phyloP scores from a whole-genome alignment of 2,113 vertebrate species.

The Podocnemis expansa region DNA sequence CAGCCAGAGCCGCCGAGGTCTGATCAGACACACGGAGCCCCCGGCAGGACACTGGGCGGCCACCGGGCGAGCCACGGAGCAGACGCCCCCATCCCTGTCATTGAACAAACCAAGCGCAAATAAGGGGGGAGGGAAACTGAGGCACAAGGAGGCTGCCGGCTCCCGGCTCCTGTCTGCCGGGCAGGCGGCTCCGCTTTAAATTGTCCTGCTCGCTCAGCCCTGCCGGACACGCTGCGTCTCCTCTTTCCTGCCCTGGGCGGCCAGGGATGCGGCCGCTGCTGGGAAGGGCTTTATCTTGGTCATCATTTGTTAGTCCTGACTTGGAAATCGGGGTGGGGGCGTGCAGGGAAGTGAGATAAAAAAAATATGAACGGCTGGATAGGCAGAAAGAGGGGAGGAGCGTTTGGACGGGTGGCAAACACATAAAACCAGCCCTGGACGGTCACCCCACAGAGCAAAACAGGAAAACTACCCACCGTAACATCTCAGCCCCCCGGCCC shows the following conservation, averaged over 20 bases:
- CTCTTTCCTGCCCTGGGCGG: too few relatives aligned
- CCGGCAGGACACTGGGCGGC: not conserved
- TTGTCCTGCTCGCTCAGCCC: not conserved
- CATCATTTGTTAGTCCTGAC: not conserved
- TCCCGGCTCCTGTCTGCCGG: not conserved
- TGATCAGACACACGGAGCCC: not conserved
- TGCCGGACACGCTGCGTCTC: not conserved
- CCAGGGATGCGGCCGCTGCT: not conserved
- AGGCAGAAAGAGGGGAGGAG: conserved; percentile 72
- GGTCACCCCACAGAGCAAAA: not conserved
- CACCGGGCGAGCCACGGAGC: not conserved
- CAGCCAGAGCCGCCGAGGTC: too few relatives aligned
- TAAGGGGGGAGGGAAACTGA: not conserved
- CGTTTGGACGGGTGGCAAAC: conserved; percentile 59
- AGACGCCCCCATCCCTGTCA: not conserved
- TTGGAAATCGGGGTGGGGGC: not conserved
- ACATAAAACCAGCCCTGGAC: conserved; percentile 64
- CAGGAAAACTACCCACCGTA: not conserved
- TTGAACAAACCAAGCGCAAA: not conserved
- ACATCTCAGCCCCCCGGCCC: not conserved
- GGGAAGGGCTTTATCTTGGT: not conserved
- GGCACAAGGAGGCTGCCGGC: not conserved
- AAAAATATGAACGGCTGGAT: conserved; percentile 25
- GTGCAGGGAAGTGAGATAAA: not conserved
- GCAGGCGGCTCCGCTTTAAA: not conserved